Percentiles rank a stretch among this genome's conserved stretches.
Evolutionary conservation across 2,113 vertebrate species (phyloP).

Genomic region (Grallaria varia): DNA sequence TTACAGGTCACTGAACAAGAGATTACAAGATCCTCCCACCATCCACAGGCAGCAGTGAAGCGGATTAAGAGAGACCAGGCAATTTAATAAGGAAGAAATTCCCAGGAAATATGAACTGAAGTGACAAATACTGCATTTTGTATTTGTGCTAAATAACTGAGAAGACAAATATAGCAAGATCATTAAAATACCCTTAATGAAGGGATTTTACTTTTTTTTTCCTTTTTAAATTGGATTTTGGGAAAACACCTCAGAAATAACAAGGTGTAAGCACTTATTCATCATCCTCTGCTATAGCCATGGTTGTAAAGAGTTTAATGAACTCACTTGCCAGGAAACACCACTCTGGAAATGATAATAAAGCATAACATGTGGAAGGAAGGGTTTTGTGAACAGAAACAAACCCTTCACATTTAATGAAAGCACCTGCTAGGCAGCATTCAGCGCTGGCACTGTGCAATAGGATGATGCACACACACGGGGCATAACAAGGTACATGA

Average conservation of each 20-base stretch:
- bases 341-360: not conserved
- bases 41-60: not conserved
- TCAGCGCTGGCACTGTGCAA: not conserved
- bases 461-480: not conserved
- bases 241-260: not conserved
- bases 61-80: not conserved
- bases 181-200: not conserved
- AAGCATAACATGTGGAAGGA: not conserved
- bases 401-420: not conserved
- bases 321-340: not conserved
- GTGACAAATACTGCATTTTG: not conserved
- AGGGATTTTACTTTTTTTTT: not conserved
- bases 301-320: not conserved
- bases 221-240: not conserved
- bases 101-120: not conserved
- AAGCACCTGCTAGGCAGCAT: not conserved
- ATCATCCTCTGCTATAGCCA: not conserved
- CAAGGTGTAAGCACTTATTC: not conserved
- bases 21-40: conserved; percentile 22
- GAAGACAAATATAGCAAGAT: not conserved
- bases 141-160: not conserved
- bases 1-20: conserved; percentile 33
- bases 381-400: not conserved
- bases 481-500: not conserved
- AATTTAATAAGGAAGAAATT: conserved; percentile 31